Conservation (phyloP, 2,888 invertebrate species). For the Phortica okadai region DNA sequence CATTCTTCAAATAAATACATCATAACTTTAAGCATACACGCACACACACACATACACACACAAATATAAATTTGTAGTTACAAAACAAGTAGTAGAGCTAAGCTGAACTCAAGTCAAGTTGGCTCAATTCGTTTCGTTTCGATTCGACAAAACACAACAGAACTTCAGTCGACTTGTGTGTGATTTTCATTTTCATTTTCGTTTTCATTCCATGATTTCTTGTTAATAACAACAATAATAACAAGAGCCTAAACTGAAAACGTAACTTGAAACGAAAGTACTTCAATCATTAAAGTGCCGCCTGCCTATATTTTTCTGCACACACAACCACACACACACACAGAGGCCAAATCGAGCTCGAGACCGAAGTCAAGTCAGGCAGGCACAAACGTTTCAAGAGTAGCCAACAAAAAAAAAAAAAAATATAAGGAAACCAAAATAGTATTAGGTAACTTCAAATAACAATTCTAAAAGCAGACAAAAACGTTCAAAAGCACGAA, state of each 20-base stretch:
- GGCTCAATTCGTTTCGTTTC: background rate
- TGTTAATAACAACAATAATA: conserved; percentile 10
- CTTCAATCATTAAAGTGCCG: conserved; percentile 24
- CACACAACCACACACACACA: background rate
- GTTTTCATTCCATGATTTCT: background rate
- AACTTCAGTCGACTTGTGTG: background rate
- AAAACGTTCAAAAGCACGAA: background rate
- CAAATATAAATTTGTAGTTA: background rate
- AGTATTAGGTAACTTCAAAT: conserved; percentile 21
- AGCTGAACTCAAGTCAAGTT: background rate
- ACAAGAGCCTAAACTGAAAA: background rate
- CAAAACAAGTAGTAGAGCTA: background rate
- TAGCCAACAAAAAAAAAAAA: background rate
- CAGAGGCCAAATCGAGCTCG: background rate
- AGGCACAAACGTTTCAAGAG: background rate
- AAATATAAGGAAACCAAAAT: background rate
- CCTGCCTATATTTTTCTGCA: background rate
- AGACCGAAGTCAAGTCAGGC: background rate
- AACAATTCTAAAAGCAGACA: conserved; percentile 8
- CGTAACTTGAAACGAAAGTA: conserved; percentile 15
- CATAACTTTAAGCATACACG: too few species aligned
- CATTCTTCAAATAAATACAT: conserved; percentile 7
- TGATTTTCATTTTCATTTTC: conserved; percentile 17
- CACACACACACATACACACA: too few species aligned
- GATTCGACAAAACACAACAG: background rate